Percentiles rank a stretch among this genome's conserved stretches.
Evolutionary conservation across 1,140 invertebrate species (phyloP).

Genomic region (Zaprionus ghesquierei): DNA sequence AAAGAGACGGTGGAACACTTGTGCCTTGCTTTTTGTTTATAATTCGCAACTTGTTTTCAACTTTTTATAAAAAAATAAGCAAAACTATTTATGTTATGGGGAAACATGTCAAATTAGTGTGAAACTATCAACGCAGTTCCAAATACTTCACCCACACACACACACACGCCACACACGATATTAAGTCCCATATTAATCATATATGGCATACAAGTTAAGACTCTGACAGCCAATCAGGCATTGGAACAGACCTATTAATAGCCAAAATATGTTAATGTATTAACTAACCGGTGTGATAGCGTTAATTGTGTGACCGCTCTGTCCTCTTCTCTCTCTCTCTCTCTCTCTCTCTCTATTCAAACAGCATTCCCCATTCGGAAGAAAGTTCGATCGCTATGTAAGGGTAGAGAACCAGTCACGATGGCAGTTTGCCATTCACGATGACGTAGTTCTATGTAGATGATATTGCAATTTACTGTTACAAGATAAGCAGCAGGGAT

Average conservation of each 20-base stretch:
- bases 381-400: neutral
- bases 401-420: slow-evolving; percentile 27
- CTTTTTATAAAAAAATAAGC: neutral
- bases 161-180: no score
- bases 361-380: no score
- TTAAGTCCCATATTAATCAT: neutral
- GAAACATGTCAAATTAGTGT: no score
- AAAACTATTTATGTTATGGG: no score
- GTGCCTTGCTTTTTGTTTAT: no score
- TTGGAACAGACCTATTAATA: neutral
- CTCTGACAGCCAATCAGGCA: neutral
- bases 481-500: slow-evolving; percentile 1
- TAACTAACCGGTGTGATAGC: neutral
- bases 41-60: no score
- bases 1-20: neutral
- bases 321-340: no score
- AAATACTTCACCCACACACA: no score
- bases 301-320: neutral
- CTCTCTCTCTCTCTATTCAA: no score
- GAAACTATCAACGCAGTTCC: no score
- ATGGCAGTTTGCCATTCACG: slow-evolving; percentile 24
- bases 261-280: neutral
- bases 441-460: slow-evolving; percentile 25
- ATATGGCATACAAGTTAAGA: neutral
- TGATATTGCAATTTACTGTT: slow-evolving; percentile 39